phyloP scores from a whole-genome alignment of 2,797 vertebrate genomes.

The Peromyscus eremicus region DNA sequence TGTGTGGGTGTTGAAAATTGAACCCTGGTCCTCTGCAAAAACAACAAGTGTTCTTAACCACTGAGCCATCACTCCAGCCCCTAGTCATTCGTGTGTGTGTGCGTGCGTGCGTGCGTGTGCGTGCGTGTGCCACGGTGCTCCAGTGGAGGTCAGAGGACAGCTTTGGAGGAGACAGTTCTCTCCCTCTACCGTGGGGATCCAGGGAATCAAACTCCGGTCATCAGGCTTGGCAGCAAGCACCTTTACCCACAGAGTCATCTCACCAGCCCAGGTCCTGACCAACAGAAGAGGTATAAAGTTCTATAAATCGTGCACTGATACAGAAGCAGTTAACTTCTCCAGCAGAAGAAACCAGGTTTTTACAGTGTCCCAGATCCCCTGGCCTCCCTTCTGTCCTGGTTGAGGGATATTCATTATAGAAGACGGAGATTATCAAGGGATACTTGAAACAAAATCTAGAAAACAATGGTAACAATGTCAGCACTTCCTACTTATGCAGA shows the following conservation, averaged over 20 bases:
- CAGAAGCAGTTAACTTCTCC: conserved; percentile 48
- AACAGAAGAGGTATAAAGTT: conserved; percentile 23
- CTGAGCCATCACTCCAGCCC: neutral
- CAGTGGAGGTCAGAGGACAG: neutral
- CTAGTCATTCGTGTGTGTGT: neutral
- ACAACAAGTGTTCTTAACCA: neutral
- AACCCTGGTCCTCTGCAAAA: neutral
- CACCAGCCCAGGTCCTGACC: neutral
- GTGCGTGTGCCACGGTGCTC: neutral
- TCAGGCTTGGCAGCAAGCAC: neutral
- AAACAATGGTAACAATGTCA: conserved; percentile 48
- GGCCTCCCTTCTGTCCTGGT: conserved; percentile 55
- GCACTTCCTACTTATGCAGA: conserved; percentile 23
- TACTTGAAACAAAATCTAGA: conserved; percentile 62
- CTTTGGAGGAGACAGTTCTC: neutral
- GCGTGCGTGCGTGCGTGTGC: neutral
- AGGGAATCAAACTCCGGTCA: neutral
- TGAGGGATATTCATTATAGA: conserved; percentile 66
- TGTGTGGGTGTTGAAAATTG: neutral
- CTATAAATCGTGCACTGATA: conserved; percentile 1
- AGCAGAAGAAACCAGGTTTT: conserved; percentile 69
- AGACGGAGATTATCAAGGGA: conserved; percentile 56
- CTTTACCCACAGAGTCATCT: neutral
- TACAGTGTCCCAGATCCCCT: conserved; percentile 68
- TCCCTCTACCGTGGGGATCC: neutral